Conservation (phyloP, 2,797 vertebrate genomes). For the Manis crassicaudata region DNA sequence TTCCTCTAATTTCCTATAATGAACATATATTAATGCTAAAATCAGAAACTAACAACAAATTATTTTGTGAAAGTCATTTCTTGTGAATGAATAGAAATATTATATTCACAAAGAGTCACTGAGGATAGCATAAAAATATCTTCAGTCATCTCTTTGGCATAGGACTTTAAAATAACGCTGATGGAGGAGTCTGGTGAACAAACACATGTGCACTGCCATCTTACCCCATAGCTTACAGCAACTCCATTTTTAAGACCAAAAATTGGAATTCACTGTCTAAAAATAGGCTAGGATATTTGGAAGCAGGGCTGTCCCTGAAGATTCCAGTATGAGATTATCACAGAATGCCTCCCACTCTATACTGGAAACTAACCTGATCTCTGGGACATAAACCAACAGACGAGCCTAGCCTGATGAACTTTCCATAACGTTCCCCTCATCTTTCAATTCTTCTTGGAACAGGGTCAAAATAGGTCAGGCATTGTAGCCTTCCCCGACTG, state of each 20-base stretch:
- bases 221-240: not conserved
- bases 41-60: not conserved
- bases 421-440: not conserved
- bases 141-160: not conserved
- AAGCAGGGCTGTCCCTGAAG: not conserved
- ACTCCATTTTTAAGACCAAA: not conserved
- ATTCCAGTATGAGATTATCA: not conserved
- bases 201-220: not conserved
- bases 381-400: not conserved
- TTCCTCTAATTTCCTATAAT: not conserved
- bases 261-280: not conserved
- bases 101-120: not conserved
- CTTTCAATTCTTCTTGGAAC: constrained; percentile 9
- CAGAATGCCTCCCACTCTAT: not conserved
- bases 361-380: not conserved
- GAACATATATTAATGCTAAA: not conserved
- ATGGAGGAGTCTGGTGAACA: not conserved
- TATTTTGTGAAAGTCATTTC: constrained; percentile 20
- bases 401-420: not conserved
- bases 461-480: not conserved
- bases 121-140: not conserved
- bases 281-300: constrained; percentile 18
- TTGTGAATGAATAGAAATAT: not conserved
- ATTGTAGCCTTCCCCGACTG: not conserved
- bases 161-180: not conserved